These are phyloP conservation scores for Lycophotia porphyrea DNA, from an alignment of 2,888 invertebrate genomes.

Conservation along the genomic window DNA sequence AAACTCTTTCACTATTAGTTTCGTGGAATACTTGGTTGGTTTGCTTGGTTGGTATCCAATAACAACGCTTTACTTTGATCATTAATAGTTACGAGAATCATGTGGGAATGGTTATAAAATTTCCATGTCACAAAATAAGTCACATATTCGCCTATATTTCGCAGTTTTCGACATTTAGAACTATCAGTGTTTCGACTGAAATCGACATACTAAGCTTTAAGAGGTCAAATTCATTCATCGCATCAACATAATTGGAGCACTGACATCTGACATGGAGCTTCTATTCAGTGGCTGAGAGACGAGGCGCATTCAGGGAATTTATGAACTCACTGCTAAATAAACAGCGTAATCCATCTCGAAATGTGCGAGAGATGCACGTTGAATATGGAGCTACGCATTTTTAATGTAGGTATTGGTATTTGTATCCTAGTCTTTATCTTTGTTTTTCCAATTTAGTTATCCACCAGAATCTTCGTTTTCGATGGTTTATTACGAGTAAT, in stretches of 20 bases:
- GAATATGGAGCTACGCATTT: not conserved
- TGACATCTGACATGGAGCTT: slow-evolving; percentile 50
- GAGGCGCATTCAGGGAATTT: slow-evolving; percentile 43
- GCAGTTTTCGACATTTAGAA: not conserved
- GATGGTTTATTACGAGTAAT: no score
- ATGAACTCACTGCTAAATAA: slow-evolving; percentile 41
- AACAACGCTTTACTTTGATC: slow-evolving; percentile 4
- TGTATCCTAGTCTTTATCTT: not conserved
- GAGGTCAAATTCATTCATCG: slow-evolving; percentile 53
- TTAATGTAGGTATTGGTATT: not conserved
- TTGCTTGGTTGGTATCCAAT: slow-evolving; percentile 2
- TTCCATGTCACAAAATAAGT: not conserved
- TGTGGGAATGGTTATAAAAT: not conserved
- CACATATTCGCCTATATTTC: not conserved
- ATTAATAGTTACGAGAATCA: not conserved
- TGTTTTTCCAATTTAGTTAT: no score
- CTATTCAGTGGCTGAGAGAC: slow-evolving; percentile 39
- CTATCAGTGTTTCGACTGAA: slow-evolving; percentile 17
- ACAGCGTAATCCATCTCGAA: slow-evolving; percentile 13
- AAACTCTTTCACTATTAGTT: not conserved
- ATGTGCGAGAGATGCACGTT: not conserved
- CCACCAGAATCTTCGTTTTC: no score
- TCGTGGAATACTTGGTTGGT: slow-evolving; percentile 1
- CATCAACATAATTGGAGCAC: slow-evolving; percentile 52
- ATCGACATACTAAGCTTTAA: slow-evolving; percentile 30